Base-by-base conservation (phyloP, 2,113 vertebrate species). In the Triplophysa siluroides region DNA sequence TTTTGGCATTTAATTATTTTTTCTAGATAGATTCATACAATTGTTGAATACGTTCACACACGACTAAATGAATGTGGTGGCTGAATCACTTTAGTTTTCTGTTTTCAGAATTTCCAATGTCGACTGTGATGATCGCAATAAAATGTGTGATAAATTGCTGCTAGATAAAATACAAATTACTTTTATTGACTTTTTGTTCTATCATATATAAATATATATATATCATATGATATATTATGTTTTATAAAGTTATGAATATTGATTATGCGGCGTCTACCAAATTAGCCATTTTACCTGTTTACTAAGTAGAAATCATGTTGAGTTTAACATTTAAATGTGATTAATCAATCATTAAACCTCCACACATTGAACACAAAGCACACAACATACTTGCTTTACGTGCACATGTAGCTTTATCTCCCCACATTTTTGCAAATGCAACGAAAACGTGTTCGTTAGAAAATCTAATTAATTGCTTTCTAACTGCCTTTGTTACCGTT, bases 401-500 rank as follows among this genome's bases (percentile, higher is more conserved):
- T 47, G 24, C 21, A 8, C 41, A 47, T 38, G 19, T 18, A 45
- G 14, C 21, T 61, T 45, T 77, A 23, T 71, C 78, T 78, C 78
- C 74, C 52, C 73, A 70, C 72, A 82, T 69, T 56, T 82, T 68
- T 52, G 65, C 66, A 82, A 62, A 79, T 23, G 47, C 67, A 26
- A 63, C 56, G 79, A 14, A 21, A 84, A 81, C 43, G 11, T 56
- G 87, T 87, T 90, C 87, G 45, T 85, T 84, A 86, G 58, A 84
- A 88, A 88, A 87, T 66, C 50, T 24, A 83, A 88, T 88, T 88
- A 79, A 80, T 85, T 87, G 84, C 73, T 76, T 78, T 24, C n/a
- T 79, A 84, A 86, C 71, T 80, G 87, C 86, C 88, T 90, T 90
- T 91, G 87, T 88, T 84, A 85, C 76, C 18, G 1, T 80, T 76